Base-by-base conservation (phyloP, 2,113 vertebrate species). In the Irena cyanogastra region DNA sequence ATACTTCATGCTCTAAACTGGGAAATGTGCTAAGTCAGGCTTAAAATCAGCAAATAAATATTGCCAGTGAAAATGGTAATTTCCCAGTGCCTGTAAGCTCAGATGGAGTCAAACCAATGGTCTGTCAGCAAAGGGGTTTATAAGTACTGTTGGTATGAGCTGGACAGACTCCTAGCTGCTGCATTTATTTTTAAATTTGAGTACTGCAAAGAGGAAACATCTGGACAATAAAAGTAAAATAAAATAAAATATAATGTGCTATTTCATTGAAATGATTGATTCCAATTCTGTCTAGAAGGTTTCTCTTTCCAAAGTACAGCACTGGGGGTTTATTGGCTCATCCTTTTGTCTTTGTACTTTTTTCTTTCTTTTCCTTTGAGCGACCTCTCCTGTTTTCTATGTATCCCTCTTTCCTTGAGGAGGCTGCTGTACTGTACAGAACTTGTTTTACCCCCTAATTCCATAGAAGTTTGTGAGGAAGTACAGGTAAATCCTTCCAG, bases 291-390 rank as follows among this genome's bases (percentile, higher is more conserved):
- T 30, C 63, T 41, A 39, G 42, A 35, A 63, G 65, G 17, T 81
- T 89, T 81, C 76, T 86, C 45, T 89, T 89, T 81, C 59, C 87
- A 30, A 61, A 68, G 31, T 42, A 10, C 66, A 57, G 45, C 49
- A 41, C 33, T 59, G 45, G 78, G 69, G 54, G 41, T 53, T 72
- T 80, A 30, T 3, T 82, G 49, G 49, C 57, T 89, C 84, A 65
- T 96, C 89, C 65, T 84, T 84, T 83, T 91, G 61, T 86, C 72
- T 90, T 90, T 44, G 44, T 64, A 20, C 27, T 45, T 61, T 68
- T 50, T 80, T 53, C 59, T 64, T 74, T 92, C 74, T 95, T 94
- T 96, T 96, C 84, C 74, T 65, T 96, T 84, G 91, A 95, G 93
- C 59, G 74, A 97, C 93, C 91, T 93, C 89, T 91, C 93, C 89